phyloP scores from a whole-genome alignment of 2,113 vertebrate species.

The Ascaphus truei region DNA sequence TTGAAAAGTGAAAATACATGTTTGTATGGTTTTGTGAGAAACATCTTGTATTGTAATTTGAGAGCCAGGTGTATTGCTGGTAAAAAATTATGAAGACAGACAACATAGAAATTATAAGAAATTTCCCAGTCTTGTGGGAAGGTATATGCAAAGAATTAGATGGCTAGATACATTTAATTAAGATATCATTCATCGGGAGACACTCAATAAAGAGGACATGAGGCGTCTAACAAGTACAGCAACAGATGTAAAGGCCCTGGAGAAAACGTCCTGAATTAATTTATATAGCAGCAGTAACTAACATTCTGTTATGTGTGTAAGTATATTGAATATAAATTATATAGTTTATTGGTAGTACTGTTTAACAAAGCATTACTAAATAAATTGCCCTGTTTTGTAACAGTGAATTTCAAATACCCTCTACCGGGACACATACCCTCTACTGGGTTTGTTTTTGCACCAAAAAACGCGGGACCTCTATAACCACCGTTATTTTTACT shows the following conservation, averaged over 20 bases:
- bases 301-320: neutral
- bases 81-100: neutral
- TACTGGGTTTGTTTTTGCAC: too few relatives aligned
- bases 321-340: neutral
- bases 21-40: too few relatives aligned
- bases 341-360: too few relatives aligned
- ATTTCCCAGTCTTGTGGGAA: neutral
- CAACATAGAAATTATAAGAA: neutral
- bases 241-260: neutral
- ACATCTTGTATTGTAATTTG: too few relatives aligned
- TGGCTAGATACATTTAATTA: constrained; percentile 8
- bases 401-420: too few relatives aligned
- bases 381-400: too few relatives aligned
- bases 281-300: neutral
- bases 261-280: neutral
- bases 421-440: too few relatives aligned
- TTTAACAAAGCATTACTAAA: too few relatives aligned
- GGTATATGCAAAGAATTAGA: neutral
- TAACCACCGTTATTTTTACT: too few relatives aligned
- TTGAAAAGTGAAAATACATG: too few relatives aligned
- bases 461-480: too few relatives aligned
- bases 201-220: neutral
- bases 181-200: neutral
- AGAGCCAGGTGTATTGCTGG: too few relatives aligned
- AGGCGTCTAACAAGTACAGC: neutral